Evolutionary conservation across 2,797 vertebrate genomes (phyloP).

Genomic region (Eurystomus glaucurus): DNA sequence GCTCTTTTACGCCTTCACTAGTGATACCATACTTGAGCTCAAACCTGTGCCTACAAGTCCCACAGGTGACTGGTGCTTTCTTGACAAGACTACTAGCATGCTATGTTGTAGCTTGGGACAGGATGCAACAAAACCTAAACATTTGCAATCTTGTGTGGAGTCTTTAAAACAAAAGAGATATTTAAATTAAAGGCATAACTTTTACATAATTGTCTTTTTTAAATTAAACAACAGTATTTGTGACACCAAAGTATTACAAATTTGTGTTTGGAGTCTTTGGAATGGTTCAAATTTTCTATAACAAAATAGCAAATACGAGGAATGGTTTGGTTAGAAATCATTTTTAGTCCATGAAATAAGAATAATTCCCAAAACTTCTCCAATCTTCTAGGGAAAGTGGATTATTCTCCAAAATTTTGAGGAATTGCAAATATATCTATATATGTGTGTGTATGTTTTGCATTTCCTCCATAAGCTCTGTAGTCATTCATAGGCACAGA

Average conservation of each 20-base stretch:
- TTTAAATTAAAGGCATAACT: background rate
- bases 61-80: background rate
- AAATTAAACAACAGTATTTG: background rate
- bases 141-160: rapidly evolving
- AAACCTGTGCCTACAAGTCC: background rate
- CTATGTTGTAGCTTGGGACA: background rate
- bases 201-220: background rate
- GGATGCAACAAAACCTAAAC: background rate
- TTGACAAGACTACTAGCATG: background rate
- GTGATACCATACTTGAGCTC: background rate
- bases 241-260: background rate
- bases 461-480: background rate
- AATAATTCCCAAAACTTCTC: background rate
- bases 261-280: background rate
- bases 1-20: background rate
- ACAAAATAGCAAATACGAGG: background rate
- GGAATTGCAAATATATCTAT: background rate
- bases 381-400: background rate
- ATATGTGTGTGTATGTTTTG: background rate
- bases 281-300: background rate
- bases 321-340: background rate
- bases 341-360: background rate
- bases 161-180: background rate
- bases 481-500: background rate
- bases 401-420: background rate